Evolutionary conservation across 2,113 vertebrate species (phyloP), one percentile per base, ranked within the genome.

Genomic region (Casuarius casuarius): DNA sequence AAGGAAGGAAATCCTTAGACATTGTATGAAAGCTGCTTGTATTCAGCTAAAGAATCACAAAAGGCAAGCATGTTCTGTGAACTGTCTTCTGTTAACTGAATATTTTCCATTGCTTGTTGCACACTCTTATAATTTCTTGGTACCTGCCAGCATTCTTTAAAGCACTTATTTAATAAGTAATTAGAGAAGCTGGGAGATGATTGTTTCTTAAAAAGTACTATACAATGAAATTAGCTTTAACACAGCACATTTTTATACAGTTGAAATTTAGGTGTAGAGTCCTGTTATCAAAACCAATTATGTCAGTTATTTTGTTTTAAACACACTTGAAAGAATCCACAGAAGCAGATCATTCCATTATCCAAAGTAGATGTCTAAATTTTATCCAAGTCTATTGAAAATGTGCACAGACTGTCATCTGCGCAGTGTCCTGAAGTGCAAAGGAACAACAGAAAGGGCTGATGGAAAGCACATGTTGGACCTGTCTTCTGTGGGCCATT

Each of bases 1-100:
- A 95, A 87, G 80, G 73, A 95, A 95, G 76, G 65, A 95, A 94
- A 90, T 90, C 7, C 26, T 89, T 70, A 48, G 15, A 76, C 58
- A 91, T 84, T 84, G 31, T 21, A 16, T 76, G 63, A 83, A 70
- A 90, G 11, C 10, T 12, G 12, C 58, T 95, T 90, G 17, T 10
- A 22, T 74, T 84, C 38, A 86, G 59, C 46, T 92, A 46, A 67
- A 81, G 33, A 56, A 70, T 62, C 67, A 48, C n/a, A 83, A 72
- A 7, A 87, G 25, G 48, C 40, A 80, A 93, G 18, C 38, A 86
- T 23, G 42, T 16, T 67, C 72, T 84, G 9, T 70, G 63, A 80
- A 62, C 48, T 49, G 3, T 84, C 54, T 88, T 93, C 44, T 29
- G 80, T 80, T 77, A 83, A 51, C 3, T 58, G 29, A 59, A 33